Evolutionary conservation across 2,888 invertebrate genomes (phyloP), one percentile per base, ranked within the genome.

Genomic region (Augochlorella aurata): DNA sequence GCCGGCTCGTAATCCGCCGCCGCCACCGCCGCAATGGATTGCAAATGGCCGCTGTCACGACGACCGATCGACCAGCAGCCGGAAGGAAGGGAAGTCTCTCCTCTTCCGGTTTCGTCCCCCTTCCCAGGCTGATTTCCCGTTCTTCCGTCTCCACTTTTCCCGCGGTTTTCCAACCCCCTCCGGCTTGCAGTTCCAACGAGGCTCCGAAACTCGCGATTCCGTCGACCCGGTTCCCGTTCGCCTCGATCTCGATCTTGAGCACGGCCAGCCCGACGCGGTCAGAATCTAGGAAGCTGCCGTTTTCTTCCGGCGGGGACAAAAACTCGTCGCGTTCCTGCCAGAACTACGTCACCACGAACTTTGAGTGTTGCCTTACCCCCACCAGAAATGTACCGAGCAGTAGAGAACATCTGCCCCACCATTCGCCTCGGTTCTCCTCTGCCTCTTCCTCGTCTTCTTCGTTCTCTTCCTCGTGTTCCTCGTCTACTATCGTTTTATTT

Each of bases 281-380:
- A 58, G 79, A 74, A 72, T 75, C 70, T 82, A 79, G 82, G 79
- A 86, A 81, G 82, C 75, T 68, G 73, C 71, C 77, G 81, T 84
- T 83, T 87, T 86, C 89, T 90, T 87, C 87, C 89, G 88, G 83
- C 87, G 84, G 83, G 85, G 88, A 90, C 89, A 91, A 92, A 91
- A 90, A 90, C 91, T 89, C 90, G 90, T 89, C 90, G 90, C 91
- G 92, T 91, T 92, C 91, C 92, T 91, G 90, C 91, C 92, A 88
- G 85, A 89, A 91, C 92, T 92, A 92, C 92, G 92, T 93, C 93
- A 93, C 92, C 89, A 89, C 89, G 91, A 91, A 91, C 91, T 92
- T 92, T 92, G 92, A 91, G 91, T 91, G 90, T 89, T 90, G 90
- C 90, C 87, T 89, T 91, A 91, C 91, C 92, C 93, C 92, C 92